Base-by-base conservation (phyloP, 2,113 vertebrate genomes). In the Sylvilagus bachmani region DNA sequence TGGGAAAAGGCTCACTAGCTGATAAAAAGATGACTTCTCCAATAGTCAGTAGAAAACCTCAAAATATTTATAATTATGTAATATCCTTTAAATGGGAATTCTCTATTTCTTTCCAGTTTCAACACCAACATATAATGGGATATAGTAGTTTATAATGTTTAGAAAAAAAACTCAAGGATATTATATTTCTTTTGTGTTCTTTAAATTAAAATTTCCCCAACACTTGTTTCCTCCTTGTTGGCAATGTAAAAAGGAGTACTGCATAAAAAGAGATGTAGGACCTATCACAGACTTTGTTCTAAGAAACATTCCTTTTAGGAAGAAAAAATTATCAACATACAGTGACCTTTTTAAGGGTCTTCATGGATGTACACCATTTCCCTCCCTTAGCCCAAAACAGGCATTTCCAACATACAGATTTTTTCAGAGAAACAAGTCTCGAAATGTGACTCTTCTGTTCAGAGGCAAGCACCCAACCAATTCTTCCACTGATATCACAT, bases 251-350 rank as follows among this genome's bases (percentile, higher is more conserved):
- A 91, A 38, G 55, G 33, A 74, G 86, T 16, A 58, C 10, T 53
- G 16, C 31, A 71, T 49, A 64, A 86, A 86, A 81, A 94, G 55
- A 82, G 44, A 71, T 61, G 74, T 90, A 90, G 67, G 33, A 91
- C 25, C 58, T 36, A 77, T 73, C 36, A 81, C 25, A 21, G 44
- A 90, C 66, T 86, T 78, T 69, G 33, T 55, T 89, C 55, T 17
- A 58, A 64, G 95, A 55, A 93, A 90, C 49, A n/a, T 86, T 53
- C 31, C 61, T 64, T 83, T 83, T 66, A 93, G 58, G 79, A 94
- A 93, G 91, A 90, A 19, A 95, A 90, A 93, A 80, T 86, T 95
- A 92, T 58, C 14, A 96, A 96, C 22, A 67, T 67, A 69, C 1
- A 58, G 36, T 49, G 44, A 82, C 62, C 67, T 78, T 89, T 82